Conservation (phyloP, 2,888 invertebrate species). For the Polymixis lichenea region DNA sequence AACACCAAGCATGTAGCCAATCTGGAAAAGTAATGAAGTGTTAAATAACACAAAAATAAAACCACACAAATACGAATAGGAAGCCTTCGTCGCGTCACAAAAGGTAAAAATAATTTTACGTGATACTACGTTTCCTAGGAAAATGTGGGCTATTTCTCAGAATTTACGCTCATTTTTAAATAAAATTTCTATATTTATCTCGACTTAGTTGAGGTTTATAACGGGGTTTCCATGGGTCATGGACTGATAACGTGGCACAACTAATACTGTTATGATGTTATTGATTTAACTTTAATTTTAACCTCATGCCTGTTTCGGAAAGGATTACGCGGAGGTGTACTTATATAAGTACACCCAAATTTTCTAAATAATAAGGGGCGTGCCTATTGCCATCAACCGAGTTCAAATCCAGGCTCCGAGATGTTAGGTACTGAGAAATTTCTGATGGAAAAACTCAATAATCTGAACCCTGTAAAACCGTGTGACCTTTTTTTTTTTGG, state of each 20-base stretch:
- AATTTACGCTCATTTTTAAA: slow-evolving; percentile 14
- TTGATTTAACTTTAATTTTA: background rate
- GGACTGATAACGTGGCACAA: background rate
- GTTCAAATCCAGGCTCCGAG: background rate
- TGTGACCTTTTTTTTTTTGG: too few species aligned
- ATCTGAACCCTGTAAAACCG: too few species aligned
- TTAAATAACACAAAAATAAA: slow-evolving; percentile 23
- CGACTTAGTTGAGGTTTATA: background rate
- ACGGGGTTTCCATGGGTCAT: background rate
- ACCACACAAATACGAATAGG: background rate
- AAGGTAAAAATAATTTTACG: slow-evolving; percentile 37
- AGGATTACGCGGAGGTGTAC: too few species aligned
- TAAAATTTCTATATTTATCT: slow-evolving; percentile 1
- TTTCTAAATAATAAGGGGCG: background rate
- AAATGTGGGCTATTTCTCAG: slow-evolving; percentile 33
- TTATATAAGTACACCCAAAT: background rate
- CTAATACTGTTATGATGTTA: background rate
- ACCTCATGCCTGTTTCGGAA: too few species aligned
- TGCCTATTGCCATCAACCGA: background rate
- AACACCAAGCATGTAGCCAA: too few species aligned
- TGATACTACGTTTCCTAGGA: slow-evolving; percentile 29
- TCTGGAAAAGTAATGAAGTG: slow-evolving; percentile 6
- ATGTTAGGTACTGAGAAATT: background rate
- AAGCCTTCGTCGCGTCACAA: background rate
- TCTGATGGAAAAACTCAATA: background rate